phyloP scores from a whole-genome alignment of 2,888 invertebrate genomes.

The Drosophila tanythrix region DNA sequence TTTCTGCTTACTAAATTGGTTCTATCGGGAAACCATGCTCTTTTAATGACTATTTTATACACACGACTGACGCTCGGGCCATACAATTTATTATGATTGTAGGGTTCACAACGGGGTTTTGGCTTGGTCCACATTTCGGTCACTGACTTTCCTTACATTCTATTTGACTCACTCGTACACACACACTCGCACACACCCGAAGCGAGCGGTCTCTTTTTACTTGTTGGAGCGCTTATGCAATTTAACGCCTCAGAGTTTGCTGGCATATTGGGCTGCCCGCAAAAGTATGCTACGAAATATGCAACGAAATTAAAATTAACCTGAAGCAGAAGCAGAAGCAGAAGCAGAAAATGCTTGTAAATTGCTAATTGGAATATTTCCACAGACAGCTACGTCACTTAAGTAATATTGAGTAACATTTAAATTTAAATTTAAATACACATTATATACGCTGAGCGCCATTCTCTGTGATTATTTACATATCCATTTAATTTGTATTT shows the following conservation, averaged over 20 bases:
- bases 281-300: constrained; percentile 54
- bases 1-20: neutral
- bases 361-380: neutral
- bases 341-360: neutral
- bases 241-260: constrained; percentile 33
- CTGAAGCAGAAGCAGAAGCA: neutral
- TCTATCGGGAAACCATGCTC: constrained; percentile 41
- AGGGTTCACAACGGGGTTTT: constrained; percentile 29
- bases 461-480: neutral
- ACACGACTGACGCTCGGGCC: constrained; percentile 68
- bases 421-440: neutral
- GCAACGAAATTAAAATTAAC: constrained; percentile 39
- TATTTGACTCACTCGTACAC: neutral
- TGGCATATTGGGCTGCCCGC: constrained; percentile 15
- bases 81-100: constrained; percentile 72
- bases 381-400: neutral
- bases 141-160: constrained; percentile 51
- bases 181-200: neutral
- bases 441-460: neutral
- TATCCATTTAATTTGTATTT: neutral
- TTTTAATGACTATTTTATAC: constrained; percentile 79
- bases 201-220: neutral
- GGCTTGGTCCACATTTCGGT: constrained; percentile 55
- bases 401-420: neutral
- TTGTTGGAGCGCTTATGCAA: constrained; percentile 22